phyloP scores from a whole-genome alignment of 23 tunicate species.

The Phallusia fumigata region DNA sequence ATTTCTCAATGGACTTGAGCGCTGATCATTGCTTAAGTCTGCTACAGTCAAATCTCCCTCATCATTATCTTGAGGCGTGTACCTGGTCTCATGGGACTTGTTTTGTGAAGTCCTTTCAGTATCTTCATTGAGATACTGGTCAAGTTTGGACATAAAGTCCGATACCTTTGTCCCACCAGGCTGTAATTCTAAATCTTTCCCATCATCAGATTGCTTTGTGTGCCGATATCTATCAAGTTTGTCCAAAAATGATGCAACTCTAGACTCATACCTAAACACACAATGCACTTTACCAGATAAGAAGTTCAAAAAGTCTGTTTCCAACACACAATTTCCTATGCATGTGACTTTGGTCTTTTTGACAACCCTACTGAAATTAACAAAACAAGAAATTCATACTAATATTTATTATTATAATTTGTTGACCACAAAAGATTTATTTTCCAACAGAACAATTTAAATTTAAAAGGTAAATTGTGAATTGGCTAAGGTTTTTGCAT shows the following conservation, averaged over 20 bases:
- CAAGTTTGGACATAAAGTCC: constrained; percentile 61
- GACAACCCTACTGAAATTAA: too few species aligned
- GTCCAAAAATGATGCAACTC: constrained; percentile 37
- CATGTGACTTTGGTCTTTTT: too few species aligned
- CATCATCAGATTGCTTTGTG: background rate
- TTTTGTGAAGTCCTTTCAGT: background rate
- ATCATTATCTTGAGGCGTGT: background rate
- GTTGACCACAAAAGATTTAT: too few species aligned
- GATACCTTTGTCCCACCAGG: constrained; percentile 28
- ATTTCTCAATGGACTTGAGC: background rate
- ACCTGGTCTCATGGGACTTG: background rate
- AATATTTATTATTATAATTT: too few species aligned
- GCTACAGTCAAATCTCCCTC: background rate
- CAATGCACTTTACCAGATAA: background rate
- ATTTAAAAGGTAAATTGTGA: too few species aligned
- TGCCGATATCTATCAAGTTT: constrained; percentile 24
- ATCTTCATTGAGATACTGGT: constrained; percentile 49
- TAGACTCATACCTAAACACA: constrained; percentile 13
- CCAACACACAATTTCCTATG: too few species aligned
- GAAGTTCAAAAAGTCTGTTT: too few species aligned
- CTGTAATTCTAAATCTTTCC: background rate
- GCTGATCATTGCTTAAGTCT: background rate
- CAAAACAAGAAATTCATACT: too few species aligned
- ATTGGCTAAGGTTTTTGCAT: too few species aligned
- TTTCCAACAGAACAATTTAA: too few species aligned